Base-by-base conservation (phyloP, 2,113 vertebrate genomes). In the Amia ocellicauda region DNA sequence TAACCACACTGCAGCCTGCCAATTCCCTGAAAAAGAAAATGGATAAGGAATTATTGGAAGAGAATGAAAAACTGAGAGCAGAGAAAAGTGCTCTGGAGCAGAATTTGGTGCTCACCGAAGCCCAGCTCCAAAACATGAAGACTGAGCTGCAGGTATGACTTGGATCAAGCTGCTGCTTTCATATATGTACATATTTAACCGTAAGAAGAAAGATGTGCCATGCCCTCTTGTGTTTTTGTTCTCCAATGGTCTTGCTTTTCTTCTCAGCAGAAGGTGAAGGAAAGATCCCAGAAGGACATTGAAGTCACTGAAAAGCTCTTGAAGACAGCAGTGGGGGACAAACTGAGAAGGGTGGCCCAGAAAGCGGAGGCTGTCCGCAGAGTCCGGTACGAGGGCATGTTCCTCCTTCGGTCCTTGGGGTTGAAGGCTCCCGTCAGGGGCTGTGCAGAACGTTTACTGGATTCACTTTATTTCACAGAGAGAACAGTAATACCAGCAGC, bases 11-110 rank as follows among this genome's bases (percentile, higher is more conserved):
- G 24, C 62, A 57, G 50, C 36, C 69, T 36, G 43, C 57, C 62
- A 56, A 74, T 73, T 49, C 60, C 62, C 69, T 65, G 68, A 65
- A 79, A 80, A 69, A 42, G 63, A 60, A 86, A 65, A 56, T 70
- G 71, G 76, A 83, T 58, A 74, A 81, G 62, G 87, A 76, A 56
- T 24, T 85, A 11, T 69, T 74, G 22, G 79, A 85, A 69, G 85
- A 89, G 66, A 87, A 77, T 68, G 77, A 79, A 66, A 79, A 78
- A 29, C 74, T 87, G 55, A 86, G 85, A 71, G 68, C 61, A 9
- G 77, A 90, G 31, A 85, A 69, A n/a, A 56, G 77, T 9, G 1
- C 11, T 61, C 73, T 82, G 51, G 67, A 69, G 23, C 72, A 67
- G 43, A 82, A 52, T 22, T 69, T 60, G 24, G 77, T 75, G 23